phyloP scores from a whole-genome alignment of 2,113 vertebrate species.

The Damaliscus lunatus region DNA sequence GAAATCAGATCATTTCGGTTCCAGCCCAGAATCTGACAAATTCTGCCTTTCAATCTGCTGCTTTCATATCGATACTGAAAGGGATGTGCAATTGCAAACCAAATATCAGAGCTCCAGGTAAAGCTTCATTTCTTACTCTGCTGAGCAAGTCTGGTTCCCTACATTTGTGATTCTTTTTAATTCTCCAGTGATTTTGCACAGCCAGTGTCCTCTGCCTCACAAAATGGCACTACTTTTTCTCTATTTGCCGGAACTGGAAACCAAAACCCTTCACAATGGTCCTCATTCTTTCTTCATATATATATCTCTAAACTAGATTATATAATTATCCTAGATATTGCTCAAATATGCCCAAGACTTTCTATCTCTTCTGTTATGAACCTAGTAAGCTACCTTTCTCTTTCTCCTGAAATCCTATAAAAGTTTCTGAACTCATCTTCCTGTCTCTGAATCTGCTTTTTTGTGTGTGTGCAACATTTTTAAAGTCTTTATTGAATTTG shows the following conservation, averaged over 20 bases:
- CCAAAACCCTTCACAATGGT: background rate
- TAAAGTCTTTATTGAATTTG: background rate
- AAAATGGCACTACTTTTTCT: background rate
- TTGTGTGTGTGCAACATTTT: background rate
- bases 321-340: background rate
- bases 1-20: background rate
- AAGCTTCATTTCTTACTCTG: background rate
- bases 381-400: background rate
- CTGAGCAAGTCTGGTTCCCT: background rate
- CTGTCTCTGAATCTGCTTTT: background rate
- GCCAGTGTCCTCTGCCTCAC: background rate
- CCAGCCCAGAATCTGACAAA: background rate
- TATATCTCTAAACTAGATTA: background rate
- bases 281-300: background rate
- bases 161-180: background rate
- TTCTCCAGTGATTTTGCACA: background rate
- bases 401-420: background rate
- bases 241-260: background rate
- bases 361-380: background rate
- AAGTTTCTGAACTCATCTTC: background rate
- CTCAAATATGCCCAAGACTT: background rate
- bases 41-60: background rate
- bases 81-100: background rate
- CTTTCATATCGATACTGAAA: background rate
- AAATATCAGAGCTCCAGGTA: background rate